Conservation (phyloP, 2,113 vertebrate genomes). For the Propithecus coquereli region DNA sequence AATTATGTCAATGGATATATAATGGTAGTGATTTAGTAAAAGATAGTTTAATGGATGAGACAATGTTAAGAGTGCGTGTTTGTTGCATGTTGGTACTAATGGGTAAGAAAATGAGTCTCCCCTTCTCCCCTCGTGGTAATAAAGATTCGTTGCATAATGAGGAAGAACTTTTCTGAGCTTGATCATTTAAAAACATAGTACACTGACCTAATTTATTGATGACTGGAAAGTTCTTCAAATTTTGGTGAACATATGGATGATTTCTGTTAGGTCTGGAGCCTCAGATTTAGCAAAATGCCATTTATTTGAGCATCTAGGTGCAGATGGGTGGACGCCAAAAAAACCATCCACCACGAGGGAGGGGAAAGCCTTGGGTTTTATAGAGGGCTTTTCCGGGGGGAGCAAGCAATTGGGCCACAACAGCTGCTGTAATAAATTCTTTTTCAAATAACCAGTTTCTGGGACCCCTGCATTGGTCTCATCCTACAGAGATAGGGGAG, state of each 20-base stretch:
- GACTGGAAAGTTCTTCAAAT: background rate
- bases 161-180: background rate
- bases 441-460: too few relatives aligned
- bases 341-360: too few relatives aligned
- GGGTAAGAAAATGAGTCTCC: background rate
- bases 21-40: slow-evolving; percentile 5
- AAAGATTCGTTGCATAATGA: background rate
- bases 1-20: background rate
- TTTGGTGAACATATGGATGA: background rate
- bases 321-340: too few relatives aligned
- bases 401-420: too few relatives aligned
- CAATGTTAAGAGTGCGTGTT: background rate
- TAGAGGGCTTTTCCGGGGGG: too few relatives aligned
- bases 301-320: too few relatives aligned
- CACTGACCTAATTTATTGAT: background rate
- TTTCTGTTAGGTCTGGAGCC: too few relatives aligned
- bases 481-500: too few relatives aligned
- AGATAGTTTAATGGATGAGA: background rate
- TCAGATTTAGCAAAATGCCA: too few relatives aligned
- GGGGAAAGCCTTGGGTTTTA: too few relatives aligned
- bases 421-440: too few relatives aligned
- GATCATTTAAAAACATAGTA: background rate
- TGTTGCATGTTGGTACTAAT: background rate
- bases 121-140: fast-evolving
- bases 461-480: too few relatives aligned